Evolutionary conservation across 2,888 invertebrate genomes (phyloP), one percentile per base, ranked within the genome.

Genomic region (Melanostoma scalare): DNA sequence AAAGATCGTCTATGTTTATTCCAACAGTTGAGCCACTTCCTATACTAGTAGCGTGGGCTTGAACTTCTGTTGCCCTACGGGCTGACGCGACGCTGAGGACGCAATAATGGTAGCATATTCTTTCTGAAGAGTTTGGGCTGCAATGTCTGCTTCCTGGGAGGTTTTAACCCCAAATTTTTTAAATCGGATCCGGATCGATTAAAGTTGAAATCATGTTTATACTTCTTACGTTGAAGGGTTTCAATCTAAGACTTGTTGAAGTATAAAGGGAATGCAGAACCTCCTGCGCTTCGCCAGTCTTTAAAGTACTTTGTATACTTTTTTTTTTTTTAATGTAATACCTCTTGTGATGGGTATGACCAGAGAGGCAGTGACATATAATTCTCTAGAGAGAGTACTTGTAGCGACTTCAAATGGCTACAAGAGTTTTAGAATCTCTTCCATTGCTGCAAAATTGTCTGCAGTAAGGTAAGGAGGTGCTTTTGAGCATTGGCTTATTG

Each of bases 81-180:
- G 20, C 20, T 20, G 20, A n/a, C n/a, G n/a, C n/a, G 20, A 20
- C 20, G 33, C 33, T 42, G 58, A 71, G 50, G 50, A 52, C 31
- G 58, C 58, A 71, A 58, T 58, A 58, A 71, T 52, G 40, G 9
- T 50, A 42, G 69, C 56, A 58, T 71, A 71, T 58, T 71, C 58
- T 58, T 40, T 71, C 50, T 69, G 48, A 56, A 69, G 46, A n/a
- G 40, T 10, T 69, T 69, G 52, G 33, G 52, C 30, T 52, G 33
- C 52, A 44, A 56, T 55, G 20, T 68, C 36, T 56, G 56, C 56
- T 56, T 68, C 68, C 30, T 69, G 36, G 10, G 38, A 30, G n/a
- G 60, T 42, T 33, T 38, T 20, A 10, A 65, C 36, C 9, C 50
- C 48, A 50, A 5, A 6, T 50, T 50, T 48, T 38, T 63, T 63